Percentiles rank a stretch among this genome's conserved stretches.
Conservation (phyloP, 2,888 invertebrate genomes). For the Exocentrus adspersus region DNA sequence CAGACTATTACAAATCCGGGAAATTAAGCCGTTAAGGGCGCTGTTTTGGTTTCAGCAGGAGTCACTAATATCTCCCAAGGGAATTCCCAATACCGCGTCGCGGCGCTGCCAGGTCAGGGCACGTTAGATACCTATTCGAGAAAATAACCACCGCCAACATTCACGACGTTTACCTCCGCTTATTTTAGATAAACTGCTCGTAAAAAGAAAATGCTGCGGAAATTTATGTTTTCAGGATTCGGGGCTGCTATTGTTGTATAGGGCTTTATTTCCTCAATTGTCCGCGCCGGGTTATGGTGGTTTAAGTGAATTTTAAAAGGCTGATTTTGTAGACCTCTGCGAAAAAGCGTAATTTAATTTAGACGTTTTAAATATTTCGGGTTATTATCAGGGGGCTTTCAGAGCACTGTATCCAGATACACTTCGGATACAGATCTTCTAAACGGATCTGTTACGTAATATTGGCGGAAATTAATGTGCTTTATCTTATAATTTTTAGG, state of each 20-base stretch:
- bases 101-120: slow-evolving; percentile 47
- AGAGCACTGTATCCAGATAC: too few species aligned
- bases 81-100: slow-evolving; percentile 45
- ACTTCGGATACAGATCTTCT: too few species aligned
- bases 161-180: slow-evolving; percentile 43
- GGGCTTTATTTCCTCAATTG: slow-evolving; percentile 50
- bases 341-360: too few species aligned
- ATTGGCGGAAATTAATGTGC: too few species aligned
- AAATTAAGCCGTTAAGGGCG: slow-evolving; percentile 20
- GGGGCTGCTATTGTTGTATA: slow-evolving; percentile 40
- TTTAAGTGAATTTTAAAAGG: slow-evolving; percentile 45
- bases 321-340: slow-evolving; percentile 2
- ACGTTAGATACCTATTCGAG: slow-evolving; percentile 49
- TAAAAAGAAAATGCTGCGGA: slow-evolving; percentile 40
- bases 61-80: slow-evolving; percentile 35
- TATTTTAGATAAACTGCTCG: slow-evolving; percentile 43
- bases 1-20: slow-evolving; percentile 14
- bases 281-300: slow-evolving; percentile 33
- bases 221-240: slow-evolving; percentile 43
- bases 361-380: too few species aligned
- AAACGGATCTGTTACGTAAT: too few species aligned
- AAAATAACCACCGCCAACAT: slow-evolving; percentile 44
- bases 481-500: too few species aligned
- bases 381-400: too few species aligned
- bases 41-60: slow-evolving; percentile 21